A percentile compares a stretch with the other conserved stretches of the same genome.
phyloP scores from a whole-genome alignment of 1,140 invertebrate genomes.

The Scaptodrosophila lebanonensis region DNA sequence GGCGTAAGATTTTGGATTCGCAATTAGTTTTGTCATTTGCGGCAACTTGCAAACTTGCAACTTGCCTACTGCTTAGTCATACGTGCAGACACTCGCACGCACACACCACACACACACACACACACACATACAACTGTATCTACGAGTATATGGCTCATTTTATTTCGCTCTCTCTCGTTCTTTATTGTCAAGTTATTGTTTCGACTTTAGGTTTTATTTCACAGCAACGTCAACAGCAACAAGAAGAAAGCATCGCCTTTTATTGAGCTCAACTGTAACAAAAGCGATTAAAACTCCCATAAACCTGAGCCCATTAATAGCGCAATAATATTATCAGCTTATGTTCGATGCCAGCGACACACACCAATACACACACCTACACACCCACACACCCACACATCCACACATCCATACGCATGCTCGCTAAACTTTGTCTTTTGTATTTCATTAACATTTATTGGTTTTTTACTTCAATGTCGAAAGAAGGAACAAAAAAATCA shows the following conservation, averaged over 20 bases:
- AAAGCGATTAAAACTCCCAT: slow-evolving; percentile 76
- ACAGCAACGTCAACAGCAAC: no score
- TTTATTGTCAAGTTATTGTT: slow-evolving; percentile 67
- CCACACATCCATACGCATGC: neutral
- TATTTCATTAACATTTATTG: slow-evolving; percentile 76
- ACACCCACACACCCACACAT: slow-evolving; percentile 18
- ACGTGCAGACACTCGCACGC: slow-evolving; percentile 37
- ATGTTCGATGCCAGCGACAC: slow-evolving; percentile 63
- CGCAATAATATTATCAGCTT: slow-evolving; percentile 75
- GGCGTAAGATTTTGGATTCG: slow-evolving; percentile 68
- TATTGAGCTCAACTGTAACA: slow-evolving; percentile 52
- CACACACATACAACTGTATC: no score
- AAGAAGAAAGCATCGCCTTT: no score
- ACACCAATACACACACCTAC: no score
- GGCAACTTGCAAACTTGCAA: slow-evolving; percentile 63
- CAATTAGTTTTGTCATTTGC: slow-evolving; percentile 64
- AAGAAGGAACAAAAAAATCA: neutral
- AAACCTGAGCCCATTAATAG: slow-evolving; percentile 72
- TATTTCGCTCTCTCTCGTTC: slow-evolving; percentile 50
- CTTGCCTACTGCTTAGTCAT: slow-evolving; percentile 38
- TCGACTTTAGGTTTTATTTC: slow-evolving; percentile 41
- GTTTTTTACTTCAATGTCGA: slow-evolving; percentile 69
- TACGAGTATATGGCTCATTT: no score
- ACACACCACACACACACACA: slow-evolving; percentile 23
- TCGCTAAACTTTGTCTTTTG: slow-evolving; percentile 71